Evolutionary conservation across 92 coral and sea anemone genomes (phyloP).

Genomic region (Epizoanthus ramosus): DNA sequence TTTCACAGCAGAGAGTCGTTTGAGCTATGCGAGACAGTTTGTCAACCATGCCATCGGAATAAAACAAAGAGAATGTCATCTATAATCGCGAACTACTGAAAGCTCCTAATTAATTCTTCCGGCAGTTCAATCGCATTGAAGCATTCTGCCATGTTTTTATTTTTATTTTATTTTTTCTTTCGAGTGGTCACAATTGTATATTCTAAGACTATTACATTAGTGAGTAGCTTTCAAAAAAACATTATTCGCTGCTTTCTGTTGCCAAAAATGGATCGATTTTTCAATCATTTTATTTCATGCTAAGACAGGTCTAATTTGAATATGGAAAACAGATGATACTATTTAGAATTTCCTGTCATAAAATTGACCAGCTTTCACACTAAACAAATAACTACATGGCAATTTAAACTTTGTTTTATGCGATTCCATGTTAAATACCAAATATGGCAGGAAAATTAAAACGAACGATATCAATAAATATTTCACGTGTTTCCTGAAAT

Average conservation of each 20-base stretch:
- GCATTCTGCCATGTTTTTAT: too few species aligned
- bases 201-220: background rate
- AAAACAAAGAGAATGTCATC: background rate
- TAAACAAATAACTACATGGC: background rate
- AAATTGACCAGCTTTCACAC: constrained; percentile 7
- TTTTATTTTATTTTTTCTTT: background rate
- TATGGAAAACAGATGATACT: background rate
- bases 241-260: background rate
- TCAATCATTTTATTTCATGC: background rate
- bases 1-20: background rate
- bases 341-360: background rate
- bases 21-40: background rate
- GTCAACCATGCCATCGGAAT: background rate
- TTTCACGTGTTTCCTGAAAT: background rate
- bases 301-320: constrained; percentile 7
- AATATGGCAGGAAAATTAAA: background rate
- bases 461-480: background rate
- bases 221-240: background rate
- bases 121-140: background rate
- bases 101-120: constrained; percentile 16
- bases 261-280: background rate
- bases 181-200: background rate
- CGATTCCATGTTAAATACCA: background rate
- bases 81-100: too few species aligned
- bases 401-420: background rate